phyloP scores from a whole-genome alignment of 2,888 invertebrate species.

The Lepetodrilus schrolli region DNA sequence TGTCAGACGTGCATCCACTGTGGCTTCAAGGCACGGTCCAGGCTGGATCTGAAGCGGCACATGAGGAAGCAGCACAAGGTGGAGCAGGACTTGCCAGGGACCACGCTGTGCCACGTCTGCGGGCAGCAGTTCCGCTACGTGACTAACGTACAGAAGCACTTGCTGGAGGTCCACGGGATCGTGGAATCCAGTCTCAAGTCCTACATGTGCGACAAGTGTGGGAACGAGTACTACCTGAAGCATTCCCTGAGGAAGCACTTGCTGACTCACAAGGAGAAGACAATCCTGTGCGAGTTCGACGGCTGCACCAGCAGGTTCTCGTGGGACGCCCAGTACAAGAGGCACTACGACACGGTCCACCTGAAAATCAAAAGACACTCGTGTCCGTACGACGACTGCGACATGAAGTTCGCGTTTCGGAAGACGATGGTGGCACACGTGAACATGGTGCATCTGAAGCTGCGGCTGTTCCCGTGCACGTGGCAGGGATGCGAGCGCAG shows the following conservation, averaged over 20 bases:
- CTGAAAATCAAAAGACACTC: conserved; percentile 20
- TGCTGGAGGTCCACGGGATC: conserved; percentile 21
- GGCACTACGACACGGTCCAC: conserved; percentile 29
- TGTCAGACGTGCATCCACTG: conserved; percentile 3
- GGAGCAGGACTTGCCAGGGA: background rate
- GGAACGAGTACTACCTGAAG: conserved; percentile 24
- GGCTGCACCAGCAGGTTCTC: conserved; percentile 14
- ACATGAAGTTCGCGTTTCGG: conserved; percentile 22
- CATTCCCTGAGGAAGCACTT: conserved; percentile 25
- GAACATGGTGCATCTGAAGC: conserved; percentile 32
- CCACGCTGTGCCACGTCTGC: conserved; percentile 27
- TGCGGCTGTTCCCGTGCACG: conserved; percentile 21
- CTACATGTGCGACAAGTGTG: conserved; percentile 29
- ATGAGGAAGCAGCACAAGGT: conserved; percentile 3
- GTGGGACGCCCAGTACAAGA: background rate
- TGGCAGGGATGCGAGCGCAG: conserved; percentile 21
- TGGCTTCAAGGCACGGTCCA: background rate
- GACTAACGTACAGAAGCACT: conserved; percentile 25
- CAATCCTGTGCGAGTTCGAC: background rate
- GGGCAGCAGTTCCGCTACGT: conserved; percentile 23
- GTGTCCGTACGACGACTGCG: conserved; percentile 27
- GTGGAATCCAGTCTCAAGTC: background rate
- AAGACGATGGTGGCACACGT: background rate
- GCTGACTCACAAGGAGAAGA: conserved; percentile 21
- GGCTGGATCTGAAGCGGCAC: conserved; percentile 4